phyloP scores from a whole-genome alignment of 2,113 vertebrate species.

The Epinephelus fuscoguttatus region DNA sequence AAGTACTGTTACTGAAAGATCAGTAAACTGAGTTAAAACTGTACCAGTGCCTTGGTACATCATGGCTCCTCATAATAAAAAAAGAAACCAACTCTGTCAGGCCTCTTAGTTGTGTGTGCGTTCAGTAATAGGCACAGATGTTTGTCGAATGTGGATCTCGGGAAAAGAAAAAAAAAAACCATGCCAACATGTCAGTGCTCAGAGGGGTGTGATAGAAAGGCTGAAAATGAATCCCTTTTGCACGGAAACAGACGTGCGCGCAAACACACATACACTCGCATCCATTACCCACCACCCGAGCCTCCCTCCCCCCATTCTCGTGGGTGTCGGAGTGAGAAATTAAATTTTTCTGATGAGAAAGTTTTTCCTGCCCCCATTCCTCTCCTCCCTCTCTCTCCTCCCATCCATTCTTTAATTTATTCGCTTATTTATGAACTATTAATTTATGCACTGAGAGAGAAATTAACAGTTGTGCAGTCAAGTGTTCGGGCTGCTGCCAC shows the following conservation, averaged over 20 bases:
- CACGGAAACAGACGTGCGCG: conserved; percentile 43
- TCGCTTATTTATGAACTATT: conserved; percentile 86
- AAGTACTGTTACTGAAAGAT: conserved; percentile 26
- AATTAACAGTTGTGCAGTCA: conserved; percentile 84
- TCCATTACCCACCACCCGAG: conserved; percentile 54
- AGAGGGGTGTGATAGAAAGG: conserved; percentile 61
- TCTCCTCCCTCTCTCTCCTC: conserved; percentile 77
- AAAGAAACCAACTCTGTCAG: conserved; percentile 28
- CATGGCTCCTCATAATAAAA: conserved; percentile 8
- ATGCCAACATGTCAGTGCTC: conserved; percentile 63
- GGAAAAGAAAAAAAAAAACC: conserved; percentile 42
- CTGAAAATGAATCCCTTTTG: conserved; percentile 67
- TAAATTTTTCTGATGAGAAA: conserved; percentile 88
- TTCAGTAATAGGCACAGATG: conserved; percentile 63
- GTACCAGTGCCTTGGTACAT: conserved; percentile 16
- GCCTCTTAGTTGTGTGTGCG: conserved; percentile 19
- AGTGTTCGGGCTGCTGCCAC: conserved; percentile 71
- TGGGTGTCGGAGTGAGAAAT: conserved; percentile 89
- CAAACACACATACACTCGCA: conserved; percentile 45
- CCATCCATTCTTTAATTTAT: conserved; percentile 84
- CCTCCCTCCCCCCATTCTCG: conserved; percentile 73
- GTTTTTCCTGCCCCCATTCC: conserved; percentile 77
- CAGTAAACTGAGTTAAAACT: conserved; percentile 33
- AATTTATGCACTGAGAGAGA: conserved; percentile 83
- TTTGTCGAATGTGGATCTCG: conserved; percentile 58